phyloP scores from a whole-genome alignment of 35 echinoderm and acorn worm genomes.

The Chiridota heheva region DNA sequence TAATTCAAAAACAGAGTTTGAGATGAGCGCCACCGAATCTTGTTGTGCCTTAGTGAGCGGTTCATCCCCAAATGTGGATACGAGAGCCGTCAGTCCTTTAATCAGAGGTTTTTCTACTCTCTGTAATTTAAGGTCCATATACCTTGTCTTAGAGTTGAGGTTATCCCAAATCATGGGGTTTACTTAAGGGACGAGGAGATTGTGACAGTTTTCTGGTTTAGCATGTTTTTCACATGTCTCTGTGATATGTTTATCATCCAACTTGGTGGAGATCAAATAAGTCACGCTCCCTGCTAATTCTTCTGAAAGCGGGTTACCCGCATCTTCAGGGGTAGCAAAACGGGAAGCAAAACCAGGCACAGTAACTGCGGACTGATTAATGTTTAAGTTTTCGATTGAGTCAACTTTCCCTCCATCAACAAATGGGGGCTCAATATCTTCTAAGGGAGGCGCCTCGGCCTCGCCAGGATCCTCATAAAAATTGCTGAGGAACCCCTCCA shows the following conservation, averaged over 20 bases:
- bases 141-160: not conserved
- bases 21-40: conserved; percentile 12
- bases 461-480: no score
- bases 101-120: conserved; percentile 18
- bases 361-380: no score
- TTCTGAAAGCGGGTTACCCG: not conserved
- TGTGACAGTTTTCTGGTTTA: not conserved
- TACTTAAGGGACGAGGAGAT: not conserved
- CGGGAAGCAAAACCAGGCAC: not conserved
- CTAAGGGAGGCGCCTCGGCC: no score
- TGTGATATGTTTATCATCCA: conserved; percentile 3
- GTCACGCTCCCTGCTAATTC: not conserved
- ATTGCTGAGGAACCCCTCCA: no score
- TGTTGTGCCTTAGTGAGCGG: not conserved
- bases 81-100: conserved; percentile 17
- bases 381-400: not conserved
- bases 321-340: conserved; percentile 8
- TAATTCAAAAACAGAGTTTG: conserved; percentile 20
- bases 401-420: not conserved
- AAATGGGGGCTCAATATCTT: no score
- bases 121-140: conserved; percentile 24
- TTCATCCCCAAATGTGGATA: not conserved
- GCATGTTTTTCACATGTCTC: not conserved
- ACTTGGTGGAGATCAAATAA: not conserved
- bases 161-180: conserved; percentile 41